phyloP scores from a whole-genome alignment of 2,888 invertebrate genomes.

The Dicyrtoma fusca region DNA sequence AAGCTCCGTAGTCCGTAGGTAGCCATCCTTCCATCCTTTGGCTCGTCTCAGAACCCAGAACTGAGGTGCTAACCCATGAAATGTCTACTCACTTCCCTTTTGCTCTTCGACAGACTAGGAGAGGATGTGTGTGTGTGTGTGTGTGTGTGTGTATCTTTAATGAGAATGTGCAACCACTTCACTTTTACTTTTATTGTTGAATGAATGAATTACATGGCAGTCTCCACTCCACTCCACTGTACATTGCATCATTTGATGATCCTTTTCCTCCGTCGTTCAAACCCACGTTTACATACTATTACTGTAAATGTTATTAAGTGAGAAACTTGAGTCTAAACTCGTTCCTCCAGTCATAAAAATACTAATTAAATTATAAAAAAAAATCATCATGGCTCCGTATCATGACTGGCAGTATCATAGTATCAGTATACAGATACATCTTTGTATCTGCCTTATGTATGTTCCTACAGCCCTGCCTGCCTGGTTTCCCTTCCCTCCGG shows the following conservation, averaged over 20 bases:
- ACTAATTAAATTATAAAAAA: constrained; percentile 42
- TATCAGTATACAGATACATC: too few species aligned
- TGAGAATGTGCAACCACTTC: constrained; percentile 35
- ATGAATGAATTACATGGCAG: constrained; percentile 33
- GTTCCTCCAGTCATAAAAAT: constrained; percentile 32
- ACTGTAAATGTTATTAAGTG: constrained; percentile 34
- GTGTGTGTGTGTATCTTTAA: constrained; percentile 28
- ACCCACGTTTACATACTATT: constrained; percentile 26
- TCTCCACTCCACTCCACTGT: background rate
- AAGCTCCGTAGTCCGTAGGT: too few species aligned
- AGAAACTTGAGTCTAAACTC: constrained; percentile 35
- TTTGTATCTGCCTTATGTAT: background rate
- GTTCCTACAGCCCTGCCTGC: background rate
- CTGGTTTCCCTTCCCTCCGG: constrained; percentile 31
- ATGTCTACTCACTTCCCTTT: too few species aligned
- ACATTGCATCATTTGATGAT: background rate
- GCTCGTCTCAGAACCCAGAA: too few species aligned
- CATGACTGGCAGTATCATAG: too few species aligned
- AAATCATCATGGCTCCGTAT: constrained; percentile 14
- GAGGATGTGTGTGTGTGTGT: background rate
- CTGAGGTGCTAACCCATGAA: too few species aligned
- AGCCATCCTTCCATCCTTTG: too few species aligned
- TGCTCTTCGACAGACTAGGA: background rate
- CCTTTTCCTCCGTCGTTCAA: background rate
- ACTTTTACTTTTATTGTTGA: constrained; percentile 41